A percentile compares a stretch with the other conserved stretches of the same genome.
These are phyloP conservation scores for Anableps anableps DNA, from an alignment of 2,797 vertebrate genomes.

Conservation along the genomic window DNA sequence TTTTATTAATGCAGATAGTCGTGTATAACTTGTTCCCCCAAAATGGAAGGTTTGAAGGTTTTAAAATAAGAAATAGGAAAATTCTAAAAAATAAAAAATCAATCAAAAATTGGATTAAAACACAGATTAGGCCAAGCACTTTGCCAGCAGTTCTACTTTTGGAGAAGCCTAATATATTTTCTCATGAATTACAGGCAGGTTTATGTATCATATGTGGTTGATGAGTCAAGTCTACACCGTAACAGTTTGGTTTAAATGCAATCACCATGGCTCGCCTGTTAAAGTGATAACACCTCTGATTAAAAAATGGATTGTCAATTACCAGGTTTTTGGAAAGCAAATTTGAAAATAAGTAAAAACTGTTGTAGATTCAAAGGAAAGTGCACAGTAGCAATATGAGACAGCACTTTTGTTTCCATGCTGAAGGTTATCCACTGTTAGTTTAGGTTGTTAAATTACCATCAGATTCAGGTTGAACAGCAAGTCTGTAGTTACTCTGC, in stretches of 20 bases:
- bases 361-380: background rate
- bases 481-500: background rate
- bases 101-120: background rate
- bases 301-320: background rate
- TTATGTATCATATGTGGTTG: background rate
- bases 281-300: background rate
- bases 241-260: background rate
- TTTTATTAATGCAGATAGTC: background rate
- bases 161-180: background rate
- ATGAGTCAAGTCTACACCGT: background rate
- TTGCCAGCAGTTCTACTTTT: background rate
- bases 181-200: background rate
- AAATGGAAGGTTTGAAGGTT: background rate
- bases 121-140: background rate
- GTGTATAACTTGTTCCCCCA: background rate
- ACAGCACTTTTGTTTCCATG: background rate
- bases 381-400: background rate
- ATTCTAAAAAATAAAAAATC: background rate
- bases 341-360: background rate
- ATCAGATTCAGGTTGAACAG: background rate
- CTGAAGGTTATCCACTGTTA: background rate
- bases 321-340: too few species aligned
- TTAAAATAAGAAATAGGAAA: conserved; percentile 1
- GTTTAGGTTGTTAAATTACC: background rate
- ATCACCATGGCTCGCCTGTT: background rate